Percentiles rank a stretch among this genome's conserved stretches.
Conservation (phyloP, 2,797 vertebrate genomes). For the Geotrypetes seraphini region DNA sequence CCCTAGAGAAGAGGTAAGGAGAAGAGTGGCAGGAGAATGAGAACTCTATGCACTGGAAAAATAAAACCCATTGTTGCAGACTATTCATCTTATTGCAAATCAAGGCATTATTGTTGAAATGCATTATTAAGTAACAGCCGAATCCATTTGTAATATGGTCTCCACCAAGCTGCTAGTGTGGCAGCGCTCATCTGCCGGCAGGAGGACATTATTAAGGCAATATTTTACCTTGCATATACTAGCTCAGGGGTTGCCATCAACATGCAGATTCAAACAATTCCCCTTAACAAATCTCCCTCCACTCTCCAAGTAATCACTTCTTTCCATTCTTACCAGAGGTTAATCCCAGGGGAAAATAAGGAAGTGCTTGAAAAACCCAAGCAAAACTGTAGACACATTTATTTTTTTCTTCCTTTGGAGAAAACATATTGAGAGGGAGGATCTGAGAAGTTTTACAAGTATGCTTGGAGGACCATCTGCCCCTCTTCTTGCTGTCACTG, state of each 20-base stretch:
- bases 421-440: constrained; percentile 19
- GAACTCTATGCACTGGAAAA: no score
- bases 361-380: background rate
- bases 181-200: constrained; percentile 22
- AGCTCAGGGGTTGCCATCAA: constrained; percentile 27
- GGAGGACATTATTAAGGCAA: constrained; percentile 32
- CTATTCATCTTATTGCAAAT: constrained; percentile 7
- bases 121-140: constrained; percentile 23
- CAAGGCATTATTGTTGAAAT: constrained; percentile 24
- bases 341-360: constrained; percentile 6
- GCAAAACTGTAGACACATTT: constrained; percentile 2
- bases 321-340: constrained; percentile 17
- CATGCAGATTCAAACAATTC: background rate
- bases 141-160: constrained; percentile 22
- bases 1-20: no score
- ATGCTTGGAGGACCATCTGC: no score
- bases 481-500: no score
- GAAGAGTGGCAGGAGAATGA: no score
- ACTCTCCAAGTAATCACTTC: constrained; percentile 30
- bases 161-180: constrained; percentile 36
- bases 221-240: constrained; percentile 22
- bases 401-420: background rate
- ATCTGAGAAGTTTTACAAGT: constrained; percentile 24
- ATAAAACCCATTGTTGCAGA: background rate
- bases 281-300: no score